Conservation (phyloP, 2,113 vertebrate species). For the Nyctibius bracteatus region DNA sequence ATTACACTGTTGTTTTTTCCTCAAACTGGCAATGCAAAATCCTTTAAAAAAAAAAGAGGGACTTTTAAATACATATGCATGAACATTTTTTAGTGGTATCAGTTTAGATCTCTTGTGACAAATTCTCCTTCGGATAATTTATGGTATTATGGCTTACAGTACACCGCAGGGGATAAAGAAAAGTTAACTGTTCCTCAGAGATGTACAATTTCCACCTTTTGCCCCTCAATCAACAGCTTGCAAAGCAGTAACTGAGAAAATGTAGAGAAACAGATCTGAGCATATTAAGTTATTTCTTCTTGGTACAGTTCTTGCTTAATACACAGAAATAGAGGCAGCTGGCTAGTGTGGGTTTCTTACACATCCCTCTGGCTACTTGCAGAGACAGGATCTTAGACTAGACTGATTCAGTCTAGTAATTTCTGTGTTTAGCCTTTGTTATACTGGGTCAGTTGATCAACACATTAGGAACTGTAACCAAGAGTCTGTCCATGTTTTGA, state of each 20-base stretch:
- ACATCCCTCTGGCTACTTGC: neutral
- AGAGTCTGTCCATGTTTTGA: conserved; percentile 44
- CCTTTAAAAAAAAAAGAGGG: neutral
- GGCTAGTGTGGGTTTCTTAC: neutral
- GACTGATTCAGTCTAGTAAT: neutral
- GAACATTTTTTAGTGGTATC: neutral
- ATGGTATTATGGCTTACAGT: neutral
- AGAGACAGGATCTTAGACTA: neutral
- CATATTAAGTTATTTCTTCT: neutral
- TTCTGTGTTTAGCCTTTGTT: conserved; percentile 36
- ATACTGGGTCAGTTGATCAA: conserved; percentile 48
- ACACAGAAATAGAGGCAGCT: neutral
- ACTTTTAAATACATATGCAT: neutral
- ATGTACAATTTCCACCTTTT: conserved; percentile 1
- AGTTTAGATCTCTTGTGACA: neutral
- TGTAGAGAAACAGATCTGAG: neutral
- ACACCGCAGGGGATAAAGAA: conserved; percentile 16
- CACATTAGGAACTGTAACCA: conserved; percentile 36
- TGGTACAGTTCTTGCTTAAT: neutral
- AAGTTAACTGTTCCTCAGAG: conserved; percentile 42
- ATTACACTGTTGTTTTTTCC: fast-evolving
- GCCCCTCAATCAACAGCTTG: conserved; percentile 2
- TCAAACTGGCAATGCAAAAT: neutral
- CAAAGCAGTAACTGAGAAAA: conserved; percentile 5
- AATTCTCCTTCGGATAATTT: conserved; percentile 41